Percentiles rank a stretch among this genome's conserved stretches.
phyloP scores from a whole-genome alignment of 1,140 invertebrate species.

The Ganaspis sp. region DNA sequence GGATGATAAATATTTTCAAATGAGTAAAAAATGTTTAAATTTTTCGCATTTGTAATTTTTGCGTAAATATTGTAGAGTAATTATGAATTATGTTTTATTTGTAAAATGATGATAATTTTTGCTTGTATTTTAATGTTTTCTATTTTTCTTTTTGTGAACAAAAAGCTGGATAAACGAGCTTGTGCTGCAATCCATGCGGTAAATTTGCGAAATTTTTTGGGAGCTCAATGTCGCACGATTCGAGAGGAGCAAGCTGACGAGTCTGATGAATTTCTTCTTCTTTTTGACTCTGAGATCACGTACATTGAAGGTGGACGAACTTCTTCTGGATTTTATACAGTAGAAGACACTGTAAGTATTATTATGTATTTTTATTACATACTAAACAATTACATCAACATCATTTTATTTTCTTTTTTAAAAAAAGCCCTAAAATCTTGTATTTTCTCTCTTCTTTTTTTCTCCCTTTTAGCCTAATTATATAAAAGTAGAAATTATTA shows the following conservation, averaged over 20 bases:
- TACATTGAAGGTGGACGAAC: conserved; percentile 98
- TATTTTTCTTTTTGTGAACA: conserved; percentile 31
- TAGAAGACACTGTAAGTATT: conserved; percentile 89
- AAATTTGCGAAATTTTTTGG: conserved; percentile 96
- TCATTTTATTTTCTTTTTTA: too few relatives aligned
- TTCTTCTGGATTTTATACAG: conserved; percentile 97
- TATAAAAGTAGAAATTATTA: too few relatives aligned
- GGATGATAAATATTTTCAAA: too few relatives aligned
- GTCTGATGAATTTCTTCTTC: conserved; percentile 94
- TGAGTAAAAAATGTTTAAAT: too few relatives aligned
- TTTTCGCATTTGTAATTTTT: too few relatives aligned
- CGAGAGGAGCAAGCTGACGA: conserved; percentile 98
- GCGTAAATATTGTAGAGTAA: too few relatives aligned
- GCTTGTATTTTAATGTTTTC: conserved; percentile 23
- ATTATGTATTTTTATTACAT: conserved; percentile 10
- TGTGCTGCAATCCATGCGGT: conserved; percentile 99
- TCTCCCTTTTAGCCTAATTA: too few relatives aligned
- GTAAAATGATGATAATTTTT: too few relatives aligned
- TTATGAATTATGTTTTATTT: too few relatives aligned
- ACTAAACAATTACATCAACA: background rate
- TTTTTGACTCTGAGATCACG: conserved; percentile 95
- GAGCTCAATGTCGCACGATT: conserved; percentile 97
- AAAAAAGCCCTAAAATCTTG: too few relatives aligned
- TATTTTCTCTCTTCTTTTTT: too few relatives aligned
- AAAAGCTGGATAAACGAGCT: conserved; percentile 95